A percentile compares a stretch with the other conserved stretches of the same genome.
phyloP scores from a whole-genome alignment of 2,888 invertebrate genomes.

The Sarcophaga caerulescens region DNA sequence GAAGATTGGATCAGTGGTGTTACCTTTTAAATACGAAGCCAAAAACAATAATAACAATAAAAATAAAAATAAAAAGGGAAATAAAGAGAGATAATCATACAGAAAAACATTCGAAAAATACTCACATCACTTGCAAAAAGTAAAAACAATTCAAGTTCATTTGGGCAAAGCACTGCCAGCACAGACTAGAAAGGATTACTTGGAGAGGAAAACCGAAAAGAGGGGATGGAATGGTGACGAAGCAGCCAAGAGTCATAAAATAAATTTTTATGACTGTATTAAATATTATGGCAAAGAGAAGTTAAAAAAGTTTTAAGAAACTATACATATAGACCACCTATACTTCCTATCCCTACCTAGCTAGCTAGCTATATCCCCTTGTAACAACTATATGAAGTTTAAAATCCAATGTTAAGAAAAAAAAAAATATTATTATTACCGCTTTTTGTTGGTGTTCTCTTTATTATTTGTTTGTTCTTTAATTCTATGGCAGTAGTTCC shows the following conservation, averaged over 20 bases:
- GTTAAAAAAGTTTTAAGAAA: background rate
- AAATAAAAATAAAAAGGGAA: slow-evolving; percentile 31
- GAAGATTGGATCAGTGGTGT: slow-evolving; percentile 16
- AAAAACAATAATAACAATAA: background rate
- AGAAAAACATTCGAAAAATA: slow-evolving; percentile 30
- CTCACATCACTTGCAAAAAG: background rate
- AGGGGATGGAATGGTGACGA: background rate
- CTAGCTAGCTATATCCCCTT: background rate
- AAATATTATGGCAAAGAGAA: background rate
- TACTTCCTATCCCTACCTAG: too few relatives aligned
- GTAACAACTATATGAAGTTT: background rate
- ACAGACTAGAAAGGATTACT: background rate
- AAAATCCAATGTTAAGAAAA: background rate
- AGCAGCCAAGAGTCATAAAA: slow-evolving; percentile 24
- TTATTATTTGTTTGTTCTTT: background rate
- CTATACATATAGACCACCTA: too few relatives aligned
- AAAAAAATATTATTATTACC: background rate
- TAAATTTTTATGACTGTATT: slow-evolving; percentile 54
- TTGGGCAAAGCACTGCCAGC: background rate
- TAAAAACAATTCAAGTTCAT: slow-evolving; percentile 44
- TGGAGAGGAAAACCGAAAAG: background rate
- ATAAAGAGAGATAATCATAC: slow-evolving; percentile 2
- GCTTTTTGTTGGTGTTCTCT: background rate
- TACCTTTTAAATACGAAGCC: slow-evolving; percentile 26
- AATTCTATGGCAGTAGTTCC: background rate